Percentiles rank a stretch among this genome's conserved stretches.
Conservation (phyloP, 2,113 vertebrate genomes). For the Gallinago paraguaiae region DNA sequence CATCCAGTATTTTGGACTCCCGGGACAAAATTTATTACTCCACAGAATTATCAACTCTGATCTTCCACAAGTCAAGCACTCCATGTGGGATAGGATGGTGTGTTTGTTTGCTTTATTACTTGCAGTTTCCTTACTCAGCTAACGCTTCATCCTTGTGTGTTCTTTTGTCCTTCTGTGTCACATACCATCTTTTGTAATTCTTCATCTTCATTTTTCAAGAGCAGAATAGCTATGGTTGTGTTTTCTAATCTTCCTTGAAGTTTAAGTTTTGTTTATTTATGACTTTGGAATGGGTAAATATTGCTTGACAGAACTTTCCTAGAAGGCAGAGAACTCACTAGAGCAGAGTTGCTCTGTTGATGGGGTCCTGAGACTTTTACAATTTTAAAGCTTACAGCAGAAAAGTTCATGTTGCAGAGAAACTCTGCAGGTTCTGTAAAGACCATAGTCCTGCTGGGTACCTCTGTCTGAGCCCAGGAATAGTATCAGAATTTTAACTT, state of each 20-base stretch:
- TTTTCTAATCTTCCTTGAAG: background rate
- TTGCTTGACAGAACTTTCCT: background rate
- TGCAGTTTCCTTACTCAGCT: background rate
- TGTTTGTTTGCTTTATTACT: background rate
- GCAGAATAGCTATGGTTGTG: background rate
- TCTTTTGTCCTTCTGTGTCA: background rate
- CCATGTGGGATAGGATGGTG: background rate
- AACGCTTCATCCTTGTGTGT: accelerated
- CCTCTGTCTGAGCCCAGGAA: background rate
- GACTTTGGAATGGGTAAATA: background rate
- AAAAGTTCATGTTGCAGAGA: background rate
- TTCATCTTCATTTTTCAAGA: constrained; percentile 12
- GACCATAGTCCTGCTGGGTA: background rate
- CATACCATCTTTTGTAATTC: background rate
- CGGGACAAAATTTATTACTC: background rate
- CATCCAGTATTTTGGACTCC: background rate
- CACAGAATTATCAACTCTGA: background rate
- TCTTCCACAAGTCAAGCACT: background rate
- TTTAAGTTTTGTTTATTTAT: background rate
- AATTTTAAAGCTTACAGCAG: background rate
- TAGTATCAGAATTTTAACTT: background rate
- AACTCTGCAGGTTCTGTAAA: background rate
- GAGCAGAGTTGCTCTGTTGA: background rate
- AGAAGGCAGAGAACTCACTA: background rate
- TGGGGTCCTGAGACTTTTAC: background rate